These are phyloP conservation scores for Drosophila prolongata DNA, from an alignment of 2,888 invertebrate genomes.

Conservation along the genomic window DNA sequence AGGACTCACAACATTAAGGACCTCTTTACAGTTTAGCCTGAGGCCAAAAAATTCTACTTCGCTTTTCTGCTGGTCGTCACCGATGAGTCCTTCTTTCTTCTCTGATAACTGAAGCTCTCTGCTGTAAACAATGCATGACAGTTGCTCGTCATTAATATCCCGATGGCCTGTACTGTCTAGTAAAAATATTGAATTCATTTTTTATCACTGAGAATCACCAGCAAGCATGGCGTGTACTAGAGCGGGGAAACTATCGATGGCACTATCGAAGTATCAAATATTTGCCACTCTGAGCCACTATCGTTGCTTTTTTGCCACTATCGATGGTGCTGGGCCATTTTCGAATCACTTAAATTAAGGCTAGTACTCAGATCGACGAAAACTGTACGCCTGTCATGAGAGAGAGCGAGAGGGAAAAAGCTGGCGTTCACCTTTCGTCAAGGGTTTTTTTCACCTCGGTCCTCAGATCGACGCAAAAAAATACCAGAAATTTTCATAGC, in stretches of 20 bases:
- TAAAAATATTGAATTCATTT: background rate
- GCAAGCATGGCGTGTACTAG: too few relatives aligned
- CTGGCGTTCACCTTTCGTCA: too few relatives aligned
- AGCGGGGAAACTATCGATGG: background rate
- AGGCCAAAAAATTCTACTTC: conserved; percentile 71
- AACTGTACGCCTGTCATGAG: too few relatives aligned
- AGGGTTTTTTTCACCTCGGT: too few relatives aligned
- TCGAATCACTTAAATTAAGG: too few relatives aligned
- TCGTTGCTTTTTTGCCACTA: too few relatives aligned
- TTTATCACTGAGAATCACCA: too few relatives aligned
- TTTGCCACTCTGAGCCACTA: background rate
- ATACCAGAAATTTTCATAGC: too few relatives aligned
- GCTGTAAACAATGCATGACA: background rate
- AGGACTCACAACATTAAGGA: conserved; percentile 65
- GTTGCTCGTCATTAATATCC: background rate
- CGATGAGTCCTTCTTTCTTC: background rate
- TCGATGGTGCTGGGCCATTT: too few relatives aligned
- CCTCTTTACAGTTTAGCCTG: conserved; percentile 47
- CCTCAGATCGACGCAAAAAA: too few relatives aligned
- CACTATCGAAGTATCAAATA: background rate
- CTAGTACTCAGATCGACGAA: too few relatives aligned
- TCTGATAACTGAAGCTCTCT: background rate
- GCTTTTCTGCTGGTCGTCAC: background rate
- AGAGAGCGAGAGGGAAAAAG: too few relatives aligned
- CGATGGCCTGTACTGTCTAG: background rate